Conservation (phyloP, 2,113 vertebrate species). For the Etia nguti region DNA sequence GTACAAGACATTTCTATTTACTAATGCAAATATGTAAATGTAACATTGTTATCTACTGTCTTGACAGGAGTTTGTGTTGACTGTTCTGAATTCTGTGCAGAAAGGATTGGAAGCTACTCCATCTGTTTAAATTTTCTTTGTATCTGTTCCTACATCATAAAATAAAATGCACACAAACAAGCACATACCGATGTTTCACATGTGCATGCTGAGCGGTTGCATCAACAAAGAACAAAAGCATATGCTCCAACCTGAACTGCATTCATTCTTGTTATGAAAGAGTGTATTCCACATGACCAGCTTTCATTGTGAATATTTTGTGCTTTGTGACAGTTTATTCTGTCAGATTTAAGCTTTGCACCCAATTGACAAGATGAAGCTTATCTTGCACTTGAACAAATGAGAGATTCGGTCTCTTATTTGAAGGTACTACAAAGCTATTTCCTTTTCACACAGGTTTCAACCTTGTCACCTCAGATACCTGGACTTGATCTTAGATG, state of each 20-base stretch:
- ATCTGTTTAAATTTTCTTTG: not conserved
- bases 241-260: not conserved
- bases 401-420: not conserved
- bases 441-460: constrained; percentile 4
- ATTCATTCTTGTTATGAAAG: not conserved
- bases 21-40: not conserved
- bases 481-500: constrained; percentile 5
- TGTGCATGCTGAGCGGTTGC: not conserved
- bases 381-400: not conserved
- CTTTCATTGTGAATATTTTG: not conserved
- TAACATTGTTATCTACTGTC: not conserved
- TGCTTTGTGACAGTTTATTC: not conserved
- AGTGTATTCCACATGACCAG: not conserved
- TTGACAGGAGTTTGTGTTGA: not conserved
- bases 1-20: not conserved
- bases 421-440: not conserved
- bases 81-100: not conserved
- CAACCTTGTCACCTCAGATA: constrained; percentile 31
- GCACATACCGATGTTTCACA: not conserved
- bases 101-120: not conserved
- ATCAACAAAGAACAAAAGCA: not conserved
- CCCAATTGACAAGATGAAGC: not conserved
- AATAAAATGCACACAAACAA: not conserved
- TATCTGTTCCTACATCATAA: not conserved
- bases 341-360: not conserved